A percentile compares a stretch with the other conserved stretches of the same genome.
Conservation (phyloP, 2,888 invertebrate genomes). For the Eupithecia subfuscata region DNA sequence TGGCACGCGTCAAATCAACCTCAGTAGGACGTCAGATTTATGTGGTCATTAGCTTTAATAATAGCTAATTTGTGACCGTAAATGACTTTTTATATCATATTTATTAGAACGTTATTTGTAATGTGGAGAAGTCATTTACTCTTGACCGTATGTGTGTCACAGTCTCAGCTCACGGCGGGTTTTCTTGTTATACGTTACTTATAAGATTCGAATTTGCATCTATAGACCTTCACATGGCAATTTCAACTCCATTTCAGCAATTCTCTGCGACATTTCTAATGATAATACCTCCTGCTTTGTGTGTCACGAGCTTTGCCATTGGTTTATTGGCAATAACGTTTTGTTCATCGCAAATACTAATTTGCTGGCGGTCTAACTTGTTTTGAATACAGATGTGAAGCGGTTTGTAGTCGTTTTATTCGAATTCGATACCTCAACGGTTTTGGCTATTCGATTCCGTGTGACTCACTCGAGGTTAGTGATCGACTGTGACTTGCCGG, state of each 20-base stretch:
- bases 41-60: conserved; percentile 32
- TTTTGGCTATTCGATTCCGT: conserved; percentile 58
- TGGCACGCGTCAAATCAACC: conserved; percentile 30
- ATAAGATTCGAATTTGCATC: conserved; percentile 46
- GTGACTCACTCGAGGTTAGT: conserved; percentile 73
- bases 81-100: conserved; percentile 28
- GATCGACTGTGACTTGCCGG: conserved; percentile 56
- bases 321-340: conserved; percentile 13
- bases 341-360: conserved; percentile 31
- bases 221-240: conserved; percentile 37
- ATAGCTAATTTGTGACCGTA: conserved; percentile 35
- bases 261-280: conserved; percentile 37
- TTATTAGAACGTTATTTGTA: conserved; percentile 51
- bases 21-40: conserved; percentile 27
- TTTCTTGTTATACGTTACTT: not conserved
- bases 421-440: conserved; percentile 59
- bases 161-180: not conserved
- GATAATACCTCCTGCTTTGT: conserved; percentile 31
- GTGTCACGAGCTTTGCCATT: conserved; percentile 14
- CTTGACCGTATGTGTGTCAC: conserved; percentile 37
- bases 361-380: conserved; percentile 40
- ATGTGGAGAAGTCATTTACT: conserved; percentile 46
- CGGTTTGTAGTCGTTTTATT: conserved; percentile 46
- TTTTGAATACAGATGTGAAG: conserved; percentile 44
- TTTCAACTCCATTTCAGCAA: conserved; percentile 33